phyloP scores from a whole-genome alignment of 2,888 invertebrate species.

The Mesodorylaimus sp. region DNA sequence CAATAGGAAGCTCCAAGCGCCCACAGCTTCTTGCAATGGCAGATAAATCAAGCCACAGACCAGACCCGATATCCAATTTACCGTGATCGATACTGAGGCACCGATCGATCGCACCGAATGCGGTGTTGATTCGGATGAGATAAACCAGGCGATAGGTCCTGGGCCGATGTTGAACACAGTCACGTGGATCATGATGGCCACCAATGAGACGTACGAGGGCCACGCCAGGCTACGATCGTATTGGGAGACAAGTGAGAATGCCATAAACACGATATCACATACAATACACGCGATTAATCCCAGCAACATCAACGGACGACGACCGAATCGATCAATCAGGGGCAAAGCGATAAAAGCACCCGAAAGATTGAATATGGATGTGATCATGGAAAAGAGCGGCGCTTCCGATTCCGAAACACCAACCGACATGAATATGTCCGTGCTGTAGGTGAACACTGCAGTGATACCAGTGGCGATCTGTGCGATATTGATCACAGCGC shows the following conservation, averaged over 20 bases:
- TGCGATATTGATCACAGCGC: neutral
- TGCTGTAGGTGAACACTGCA: constrained; percentile 8
- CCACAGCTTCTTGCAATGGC: constrained; percentile 1
- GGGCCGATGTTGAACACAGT: constrained; percentile 11
- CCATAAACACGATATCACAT: constrained; percentile 1
- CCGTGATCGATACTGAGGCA: constrained; percentile 3
- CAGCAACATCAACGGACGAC: constrained; percentile 2
- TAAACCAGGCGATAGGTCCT: constrained; percentile 11
- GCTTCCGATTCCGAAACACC: neutral
- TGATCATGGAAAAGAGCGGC: neutral
- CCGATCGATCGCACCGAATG: constrained; percentile 5
- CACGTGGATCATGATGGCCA: constrained; percentile 7
- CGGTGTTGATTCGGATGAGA: constrained; percentile 9
- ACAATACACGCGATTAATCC: neutral
- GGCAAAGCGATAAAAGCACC: constrained; percentile 5
- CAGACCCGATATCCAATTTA: constrained; percentile 1
- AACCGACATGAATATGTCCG: constrained; percentile 2
- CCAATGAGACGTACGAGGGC: neutral
- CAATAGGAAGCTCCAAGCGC: constrained; percentile 4
- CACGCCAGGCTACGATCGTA: neutral
- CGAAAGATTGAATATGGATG: constrained; percentile 8
- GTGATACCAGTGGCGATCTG: constrained; percentile 10
- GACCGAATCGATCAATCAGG: constrained; percentile 7
- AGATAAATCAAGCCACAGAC: neutral
- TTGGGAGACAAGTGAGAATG: neutral